phyloP scores from a whole-genome alignment of 2,888 invertebrate genomes.

The Thyatira batis region DNA sequence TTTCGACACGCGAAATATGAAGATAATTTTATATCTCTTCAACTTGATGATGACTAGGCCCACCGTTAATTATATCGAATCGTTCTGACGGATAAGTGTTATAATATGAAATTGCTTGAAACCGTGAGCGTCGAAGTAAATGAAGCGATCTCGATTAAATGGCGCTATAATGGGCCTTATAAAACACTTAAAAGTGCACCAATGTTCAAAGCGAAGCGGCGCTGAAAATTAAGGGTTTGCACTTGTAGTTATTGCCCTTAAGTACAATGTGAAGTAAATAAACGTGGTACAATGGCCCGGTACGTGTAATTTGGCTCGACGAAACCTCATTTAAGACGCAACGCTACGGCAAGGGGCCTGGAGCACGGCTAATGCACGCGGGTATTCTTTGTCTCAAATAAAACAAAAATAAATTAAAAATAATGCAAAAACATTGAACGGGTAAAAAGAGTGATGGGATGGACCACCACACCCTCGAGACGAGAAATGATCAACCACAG shows the following conservation, averaged over 20 bases:
- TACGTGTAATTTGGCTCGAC: conserved; percentile 76
- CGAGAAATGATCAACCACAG: conserved; percentile 61
- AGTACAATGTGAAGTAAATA: conserved; percentile 81
- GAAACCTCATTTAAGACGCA: conserved; percentile 74
- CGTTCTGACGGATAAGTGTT: conserved; percentile 8
- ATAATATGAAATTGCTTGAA: conserved; percentile 5
- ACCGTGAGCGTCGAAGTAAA: conserved; percentile 16
- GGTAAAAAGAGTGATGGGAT: conserved; percentile 70
- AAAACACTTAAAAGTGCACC: conserved; percentile 57
- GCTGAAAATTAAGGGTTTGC: conserved; percentile 67
- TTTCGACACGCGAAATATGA: conserved; percentile 24
- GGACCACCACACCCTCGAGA: conserved; percentile 67
- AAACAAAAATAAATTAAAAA: conserved; percentile 74
- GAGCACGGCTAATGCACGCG: conserved; percentile 67
- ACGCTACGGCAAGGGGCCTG: conserved; percentile 58
- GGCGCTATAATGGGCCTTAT: conserved; percentile 46
- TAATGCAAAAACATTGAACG: conserved; percentile 73
- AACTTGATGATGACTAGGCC: conserved; percentile 21
- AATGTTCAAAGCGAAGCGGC: conserved; percentile 62
- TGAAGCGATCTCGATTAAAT: conserved; percentile 43
- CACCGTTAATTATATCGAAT: conserved; percentile 6
- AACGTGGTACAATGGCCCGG: conserved; percentile 67
- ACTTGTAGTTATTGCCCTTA: conserved; percentile 77
- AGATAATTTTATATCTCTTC: conserved; percentile 31
- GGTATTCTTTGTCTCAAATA: conserved; percentile 69